Percentiles rank a stretch among this genome's conserved stretches.
Evolutionary conservation across 1,140 invertebrate species (phyloP).

Genomic region (Pinna nobilis): DNA sequence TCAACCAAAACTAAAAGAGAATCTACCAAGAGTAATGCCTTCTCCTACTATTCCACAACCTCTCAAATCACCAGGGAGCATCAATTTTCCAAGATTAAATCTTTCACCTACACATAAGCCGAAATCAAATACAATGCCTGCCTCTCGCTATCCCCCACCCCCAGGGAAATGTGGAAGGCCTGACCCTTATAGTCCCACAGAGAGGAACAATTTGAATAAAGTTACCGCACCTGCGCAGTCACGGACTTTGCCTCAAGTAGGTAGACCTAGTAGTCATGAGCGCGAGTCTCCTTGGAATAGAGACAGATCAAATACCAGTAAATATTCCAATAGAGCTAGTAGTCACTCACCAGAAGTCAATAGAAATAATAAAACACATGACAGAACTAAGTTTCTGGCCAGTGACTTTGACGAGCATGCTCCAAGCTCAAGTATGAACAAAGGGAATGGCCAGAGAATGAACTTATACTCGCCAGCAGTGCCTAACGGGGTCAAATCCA

Average conservation of each 20-base stretch:
- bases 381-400: constrained; percentile 55
- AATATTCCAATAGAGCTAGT: constrained; percentile 26
- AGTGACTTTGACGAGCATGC: constrained; percentile 53
- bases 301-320: constrained; percentile 28
- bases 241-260: constrained; percentile 42
- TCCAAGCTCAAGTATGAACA: constrained; percentile 26
- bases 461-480: constrained; percentile 43
- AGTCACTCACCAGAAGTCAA: constrained; percentile 51
- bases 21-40: constrained; percentile 65
- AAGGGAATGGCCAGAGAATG: constrained; percentile 24
- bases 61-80: constrained; percentile 61
- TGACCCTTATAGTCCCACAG: constrained; percentile 70
- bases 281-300: constrained; percentile 26
- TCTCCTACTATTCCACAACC: constrained; percentile 63
- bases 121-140: constrained; percentile 52
- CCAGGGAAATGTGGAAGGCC: constrained; percentile 65
- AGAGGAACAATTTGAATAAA: constrained; percentile 70
- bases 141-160: constrained; percentile 55
- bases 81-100: constrained; percentile 64
- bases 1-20: constrained; percentile 65
- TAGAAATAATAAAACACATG: constrained; percentile 31
- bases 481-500: constrained; percentile 65
- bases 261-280: constrained; percentile 43
- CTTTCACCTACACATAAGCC: constrained; percentile 63
- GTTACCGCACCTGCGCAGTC: constrained; percentile 46